Conservation (phyloP, 2,113 vertebrate species). For the Tautogolabrus adspersus region DNA sequence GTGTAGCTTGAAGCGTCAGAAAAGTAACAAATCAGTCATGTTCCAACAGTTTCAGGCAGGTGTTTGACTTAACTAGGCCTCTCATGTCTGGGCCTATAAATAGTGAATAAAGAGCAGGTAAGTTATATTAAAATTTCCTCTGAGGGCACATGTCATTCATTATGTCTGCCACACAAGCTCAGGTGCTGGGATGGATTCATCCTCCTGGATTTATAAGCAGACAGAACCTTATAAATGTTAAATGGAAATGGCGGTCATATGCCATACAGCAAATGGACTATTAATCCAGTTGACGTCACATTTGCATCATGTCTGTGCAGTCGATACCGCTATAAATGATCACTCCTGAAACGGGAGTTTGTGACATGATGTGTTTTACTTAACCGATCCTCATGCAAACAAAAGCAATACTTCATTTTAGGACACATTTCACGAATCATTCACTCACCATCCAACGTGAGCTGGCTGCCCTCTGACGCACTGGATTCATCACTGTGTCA, state of each 20-base stretch:
- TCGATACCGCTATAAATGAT: background rate
- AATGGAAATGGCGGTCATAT: background rate
- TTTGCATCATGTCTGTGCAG: background rate
- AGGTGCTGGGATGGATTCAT: background rate
- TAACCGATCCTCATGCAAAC: too few relatives aligned
- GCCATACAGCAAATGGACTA: background rate
- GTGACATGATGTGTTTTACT: background rate
- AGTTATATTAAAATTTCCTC: slow-evolving; percentile 1
- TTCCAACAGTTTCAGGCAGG: background rate
- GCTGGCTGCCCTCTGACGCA: too few relatives aligned
- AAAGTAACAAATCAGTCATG: background rate
- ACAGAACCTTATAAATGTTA: background rate
- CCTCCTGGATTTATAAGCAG: background rate
- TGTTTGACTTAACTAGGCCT: slow-evolving; percentile 1
- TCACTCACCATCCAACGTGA: too few relatives aligned
- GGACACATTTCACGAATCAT: background rate
- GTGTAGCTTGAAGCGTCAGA: background rate
- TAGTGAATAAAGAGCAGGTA: background rate
- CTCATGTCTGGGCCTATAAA: background rate
- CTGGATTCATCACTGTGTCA: too few relatives aligned
- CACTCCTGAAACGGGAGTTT: background rate
- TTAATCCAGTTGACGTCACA: background rate
- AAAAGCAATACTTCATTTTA: too few relatives aligned
- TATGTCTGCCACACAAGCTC: background rate
- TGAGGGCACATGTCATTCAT: background rate